Base-by-base conservation (phyloP, 2,797 vertebrate species). In the Distichodus sexfasciatus region DNA sequence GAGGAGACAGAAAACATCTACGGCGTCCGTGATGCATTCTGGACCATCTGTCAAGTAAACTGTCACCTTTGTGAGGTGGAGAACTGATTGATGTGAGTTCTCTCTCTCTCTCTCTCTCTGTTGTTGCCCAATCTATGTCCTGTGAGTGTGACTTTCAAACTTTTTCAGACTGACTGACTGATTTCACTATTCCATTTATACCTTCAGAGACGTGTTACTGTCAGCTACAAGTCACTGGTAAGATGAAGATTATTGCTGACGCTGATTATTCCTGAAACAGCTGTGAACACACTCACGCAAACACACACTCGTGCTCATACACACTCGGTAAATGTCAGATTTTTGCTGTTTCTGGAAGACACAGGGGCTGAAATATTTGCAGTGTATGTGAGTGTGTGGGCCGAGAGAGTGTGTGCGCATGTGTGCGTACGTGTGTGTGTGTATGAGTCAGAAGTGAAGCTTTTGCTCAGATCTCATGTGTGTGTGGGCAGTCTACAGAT, bases 401-500 rank as follows among this genome's bases (percentile, higher is more conserved):
- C 50, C 53, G 58, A 36, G 62, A 15, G 62, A 28, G 24, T 69
- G 72, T 84, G 78, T 76, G 83, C 83, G 80, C 83, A 83, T 77
- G 72, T 29, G 73, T 82, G 77, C 82, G 76, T 77, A 72, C 76
- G 81, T 81, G 74, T 71, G 55, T 47, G 43, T 33, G 35, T 64
- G 8, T 55, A 50, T 72, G 76, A 72, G 72, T 75, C 68, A 74
- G 76, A 74, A 72, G 54, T 46, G 7, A 47, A 63, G 57, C 64
- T 75, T n/a, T 71, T 67, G 60, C 62, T 54, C 43, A 47, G 47
- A 63, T 69, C 62, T 73, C 69, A 71, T 63, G 53, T 76, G 75
- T 74, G 74, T 73, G 74, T 85, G 86, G 90, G 91, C 90, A 87
- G 88, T 79, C 86, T 90, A 89, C 91, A 92, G 90, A 92, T 92